These are phyloP conservation scores for Bufo gargarizans DNA, from an alignment of 2,113 vertebrate genomes.

Conservation along the genomic window DNA sequence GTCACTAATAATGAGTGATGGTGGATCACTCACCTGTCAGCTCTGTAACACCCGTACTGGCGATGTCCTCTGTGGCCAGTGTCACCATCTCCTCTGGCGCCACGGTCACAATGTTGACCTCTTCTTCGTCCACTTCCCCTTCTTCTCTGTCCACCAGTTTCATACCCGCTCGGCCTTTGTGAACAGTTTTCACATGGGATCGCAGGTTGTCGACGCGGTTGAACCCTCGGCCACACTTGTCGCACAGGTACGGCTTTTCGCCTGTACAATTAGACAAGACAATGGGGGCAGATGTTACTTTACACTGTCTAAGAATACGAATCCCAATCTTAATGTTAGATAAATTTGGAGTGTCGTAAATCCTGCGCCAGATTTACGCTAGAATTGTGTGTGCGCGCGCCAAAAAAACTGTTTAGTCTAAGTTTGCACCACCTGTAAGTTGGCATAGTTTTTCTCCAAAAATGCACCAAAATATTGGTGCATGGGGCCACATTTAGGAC, in stretches of 20 bases:
- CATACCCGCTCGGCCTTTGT: conserved; percentile 94
- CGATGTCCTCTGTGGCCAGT: conserved; percentile 86
- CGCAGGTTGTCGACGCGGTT: conserved; percentile 97
- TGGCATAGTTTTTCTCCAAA: too few species aligned
- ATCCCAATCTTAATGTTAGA: too few species aligned
- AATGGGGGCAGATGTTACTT: not conserved
- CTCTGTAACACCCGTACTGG: conserved; percentile 86
- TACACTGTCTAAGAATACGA: too few species aligned
- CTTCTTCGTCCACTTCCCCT: conserved; percentile 70
- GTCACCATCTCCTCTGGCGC: conserved; percentile 92
- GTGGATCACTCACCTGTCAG: conserved; percentile 80
- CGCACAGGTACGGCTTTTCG: conserved; percentile 95
- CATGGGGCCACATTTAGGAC: too few species aligned
- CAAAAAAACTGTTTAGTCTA: too few species aligned
- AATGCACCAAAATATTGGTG: too few species aligned
- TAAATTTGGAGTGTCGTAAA: too few species aligned
- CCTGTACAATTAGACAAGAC: conserved; percentile 69
- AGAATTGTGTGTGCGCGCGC: too few species aligned
- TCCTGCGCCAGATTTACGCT: too few species aligned
- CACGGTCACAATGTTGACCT: conserved; percentile 91
- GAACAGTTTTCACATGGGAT: conserved; percentile 95
- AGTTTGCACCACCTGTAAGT: too few species aligned
- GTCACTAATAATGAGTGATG: too few species aligned
- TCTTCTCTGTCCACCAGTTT: conserved; percentile 79
- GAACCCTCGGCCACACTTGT: conserved; percentile 94